phyloP scores from a whole-genome alignment of 2,113 vertebrate genomes.

The Motacilla alba region DNA sequence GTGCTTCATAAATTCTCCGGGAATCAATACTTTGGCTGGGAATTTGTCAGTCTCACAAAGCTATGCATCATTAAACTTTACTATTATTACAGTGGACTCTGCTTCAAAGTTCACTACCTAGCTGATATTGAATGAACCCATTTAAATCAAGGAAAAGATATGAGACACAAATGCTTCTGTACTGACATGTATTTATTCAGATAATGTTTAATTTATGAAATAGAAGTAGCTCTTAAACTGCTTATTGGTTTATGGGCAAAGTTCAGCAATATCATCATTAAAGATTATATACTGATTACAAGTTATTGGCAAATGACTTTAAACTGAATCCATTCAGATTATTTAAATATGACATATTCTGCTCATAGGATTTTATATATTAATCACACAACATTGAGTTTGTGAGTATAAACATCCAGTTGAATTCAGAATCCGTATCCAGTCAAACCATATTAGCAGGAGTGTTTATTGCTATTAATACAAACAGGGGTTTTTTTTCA shows the following conservation, averaged over 20 bases:
- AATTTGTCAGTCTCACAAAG: slow-evolving; percentile 83
- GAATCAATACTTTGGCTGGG: slow-evolving; percentile 86
- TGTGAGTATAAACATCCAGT: neutral
- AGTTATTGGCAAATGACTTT: slow-evolving; percentile 34
- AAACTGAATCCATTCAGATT: slow-evolving; percentile 18
- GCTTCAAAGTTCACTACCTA: slow-evolving; percentile 79
- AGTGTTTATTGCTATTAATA: neutral
- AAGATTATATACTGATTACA: slow-evolving; percentile 46
- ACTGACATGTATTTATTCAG: slow-evolving; percentile 32
- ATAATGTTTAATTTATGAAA: slow-evolving; percentile 66
- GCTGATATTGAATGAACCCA: slow-evolving; percentile 59
- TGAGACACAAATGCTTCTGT: slow-evolving; percentile 44
- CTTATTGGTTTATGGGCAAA: slow-evolving; percentile 43
- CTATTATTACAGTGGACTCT: slow-evolving; percentile 78
- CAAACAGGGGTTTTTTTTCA: neutral
- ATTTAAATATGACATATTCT: slow-evolving; percentile 23
- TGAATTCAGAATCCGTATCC: neutral
- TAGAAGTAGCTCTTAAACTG: slow-evolving; percentile 53
- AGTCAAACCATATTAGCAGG: neutral
- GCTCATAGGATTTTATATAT: slow-evolving; percentile 19
- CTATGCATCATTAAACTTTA: slow-evolving; percentile 85
- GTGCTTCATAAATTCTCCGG: slow-evolving; percentile 81
- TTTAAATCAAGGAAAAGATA: slow-evolving; percentile 64
- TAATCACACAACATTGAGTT: slow-evolving; percentile 1
- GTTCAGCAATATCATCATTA: slow-evolving; percentile 41